Percentiles rank a stretch among this genome's conserved stretches.
phyloP scores from a whole-genome alignment of 2,113 vertebrate genomes.

The Nothobranchius kuhntae region DNA sequence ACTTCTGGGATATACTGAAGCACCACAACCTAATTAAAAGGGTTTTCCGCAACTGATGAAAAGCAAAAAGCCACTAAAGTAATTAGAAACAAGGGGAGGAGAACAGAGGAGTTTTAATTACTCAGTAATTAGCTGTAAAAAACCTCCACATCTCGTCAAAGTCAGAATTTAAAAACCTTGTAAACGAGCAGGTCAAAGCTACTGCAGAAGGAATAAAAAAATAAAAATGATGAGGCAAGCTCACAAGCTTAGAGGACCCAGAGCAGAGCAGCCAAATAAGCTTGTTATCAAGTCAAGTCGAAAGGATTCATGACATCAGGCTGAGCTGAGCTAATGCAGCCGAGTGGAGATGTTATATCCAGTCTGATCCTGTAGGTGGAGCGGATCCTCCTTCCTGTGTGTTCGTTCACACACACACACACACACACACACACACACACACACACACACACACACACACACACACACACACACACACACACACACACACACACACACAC shows the following conservation, averaged over 20 bases:
- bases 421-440: too few relatives aligned
- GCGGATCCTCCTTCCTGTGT: conserved; percentile 59
- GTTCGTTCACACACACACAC: background rate
- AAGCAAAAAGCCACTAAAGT: too few relatives aligned
- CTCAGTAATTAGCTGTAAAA: conserved; percentile 10
- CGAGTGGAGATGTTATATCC: conserved; percentile 46
- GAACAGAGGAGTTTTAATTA: background rate
- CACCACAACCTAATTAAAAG: too few relatives aligned
- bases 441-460: too few relatives aligned
- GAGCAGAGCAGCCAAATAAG: conserved; percentile 22
- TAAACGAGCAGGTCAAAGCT: conserved; percentile 27
- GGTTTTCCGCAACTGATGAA: too few relatives aligned
- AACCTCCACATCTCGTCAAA: conserved; percentile 2
- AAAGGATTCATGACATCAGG: conserved; percentile 47
- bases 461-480: too few relatives aligned
- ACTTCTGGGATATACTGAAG: background rate
- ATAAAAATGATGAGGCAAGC: conserved; percentile 19
- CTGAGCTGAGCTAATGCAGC: conserved; percentile 33
- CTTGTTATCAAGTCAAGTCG: conserved; percentile 54
- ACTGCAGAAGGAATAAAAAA: conserved; percentile 4
- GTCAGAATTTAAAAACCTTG: conserved; percentile 12
- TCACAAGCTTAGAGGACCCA: background rate
- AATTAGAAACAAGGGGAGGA: too few relatives aligned
- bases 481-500: too few relatives aligned
- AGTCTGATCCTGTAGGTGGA: conserved; percentile 61